phyloP scores from a whole-genome alignment of 2,113 vertebrate genomes.

The Gorsachius goisagi region DNA sequence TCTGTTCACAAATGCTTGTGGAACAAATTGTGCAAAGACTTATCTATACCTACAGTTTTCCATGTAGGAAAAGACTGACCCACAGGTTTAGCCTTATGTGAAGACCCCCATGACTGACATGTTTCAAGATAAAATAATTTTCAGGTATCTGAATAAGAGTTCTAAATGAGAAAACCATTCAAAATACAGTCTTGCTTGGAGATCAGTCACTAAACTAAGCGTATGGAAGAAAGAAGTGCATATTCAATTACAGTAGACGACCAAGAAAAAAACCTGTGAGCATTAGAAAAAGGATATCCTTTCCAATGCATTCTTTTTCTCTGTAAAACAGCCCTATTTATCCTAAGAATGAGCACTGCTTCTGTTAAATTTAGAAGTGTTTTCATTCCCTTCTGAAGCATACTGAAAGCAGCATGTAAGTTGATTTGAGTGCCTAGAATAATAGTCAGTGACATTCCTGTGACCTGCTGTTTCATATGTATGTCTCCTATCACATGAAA shows the following conservation, averaged over 20 bases:
- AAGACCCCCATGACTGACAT: neutral
- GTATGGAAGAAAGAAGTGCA: neutral
- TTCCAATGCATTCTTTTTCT: neutral
- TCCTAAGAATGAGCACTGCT: neutral
- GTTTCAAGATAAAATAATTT: neutral
- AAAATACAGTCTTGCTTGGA: neutral
- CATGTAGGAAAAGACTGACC: neutral
- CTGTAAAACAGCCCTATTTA: neutral
- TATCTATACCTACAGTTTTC: neutral
- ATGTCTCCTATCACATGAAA: neutral
- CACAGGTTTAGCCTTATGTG: neutral
- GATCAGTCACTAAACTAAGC: neutral
- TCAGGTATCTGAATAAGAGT: neutral
- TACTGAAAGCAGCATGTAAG: neutral
- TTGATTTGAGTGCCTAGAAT: neutral
- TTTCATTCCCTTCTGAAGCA: neutral
- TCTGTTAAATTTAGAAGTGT: neutral
- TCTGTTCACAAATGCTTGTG: constrained; percentile 23
- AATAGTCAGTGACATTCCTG: neutral
- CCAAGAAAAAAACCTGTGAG: neutral
- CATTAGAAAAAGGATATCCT: neutral
- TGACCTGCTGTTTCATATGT: neutral
- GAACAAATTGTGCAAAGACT: neutral
- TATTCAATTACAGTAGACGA: neutral
- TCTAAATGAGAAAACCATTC: neutral